Base-by-base conservation (phyloP, 2,797 vertebrate species). In the Toxotes lorentzi region DNA sequence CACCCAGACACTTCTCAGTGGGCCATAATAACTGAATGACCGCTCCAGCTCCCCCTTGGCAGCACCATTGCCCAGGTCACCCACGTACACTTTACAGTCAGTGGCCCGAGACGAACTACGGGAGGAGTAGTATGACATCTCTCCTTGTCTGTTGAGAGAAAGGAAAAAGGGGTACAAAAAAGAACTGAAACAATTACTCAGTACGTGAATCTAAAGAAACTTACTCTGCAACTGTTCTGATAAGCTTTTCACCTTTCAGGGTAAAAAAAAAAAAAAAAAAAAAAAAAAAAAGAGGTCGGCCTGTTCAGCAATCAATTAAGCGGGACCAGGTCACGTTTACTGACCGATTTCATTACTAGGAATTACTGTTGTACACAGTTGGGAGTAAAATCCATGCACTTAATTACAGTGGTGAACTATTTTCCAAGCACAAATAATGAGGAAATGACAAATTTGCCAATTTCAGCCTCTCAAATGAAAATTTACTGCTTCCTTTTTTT, bases 51-150 rank as follows among this genome's bases (percentile, higher is more conserved):
- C 95, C 0, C 95, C 95, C 62, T 95, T 95, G 32, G 95, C 94
- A 0, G 95, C 95, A 3, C 95, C 95, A 19, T 94, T 95, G 9
- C 95, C 95, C 24, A 95, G 69, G 51, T 95, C 95, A 3, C 95
- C 95, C 1, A 95, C 95, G 0, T 95, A 95, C 1, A 95, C 95
- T 76, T 95, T 95, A 65, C 95, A 95, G 81, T 95, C 95, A 0
- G 93, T 90, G 74, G 83, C 87, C 61, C 94, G 88, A 27, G 95
- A 95, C 0, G 95, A 95, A 70, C 94, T 90, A 4, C 94, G 94
- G 61, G 94, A 94, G 1, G 94, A 94, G 59, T 94, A 86, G 83
- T 95, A 87, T 0, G 95, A 94, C 94, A 95, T 95, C 24, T 69
- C 78, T 63, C 34, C 48, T 73, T 27, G 8, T 34, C 92, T 91